These are phyloP conservation scores for Drosophila seguyi DNA, from an alignment of 1,140 invertebrate species.

Conservation along the genomic window DNA sequence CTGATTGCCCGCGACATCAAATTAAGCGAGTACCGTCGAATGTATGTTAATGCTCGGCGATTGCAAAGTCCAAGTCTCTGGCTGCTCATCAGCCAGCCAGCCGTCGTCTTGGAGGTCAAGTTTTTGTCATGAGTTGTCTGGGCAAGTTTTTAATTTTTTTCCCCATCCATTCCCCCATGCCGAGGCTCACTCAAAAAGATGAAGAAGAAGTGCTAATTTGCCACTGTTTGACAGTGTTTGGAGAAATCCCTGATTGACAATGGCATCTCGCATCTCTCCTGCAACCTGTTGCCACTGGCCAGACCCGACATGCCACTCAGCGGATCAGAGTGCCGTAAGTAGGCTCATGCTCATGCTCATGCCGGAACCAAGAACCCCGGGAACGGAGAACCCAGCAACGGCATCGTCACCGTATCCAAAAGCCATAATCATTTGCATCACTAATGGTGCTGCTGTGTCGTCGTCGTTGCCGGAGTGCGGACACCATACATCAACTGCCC, in stretches of 20 bases:
- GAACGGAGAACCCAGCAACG: constrained; percentile 4
- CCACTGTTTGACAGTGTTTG: background rate
- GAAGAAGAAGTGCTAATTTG: constrained; percentile 18
- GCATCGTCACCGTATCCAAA: constrained; percentile 54
- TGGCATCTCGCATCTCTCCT: background rate
- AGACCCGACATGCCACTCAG: constrained; percentile 3
- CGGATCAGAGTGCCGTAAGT: constrained; percentile 22
- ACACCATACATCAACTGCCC: constrained; percentile 71
- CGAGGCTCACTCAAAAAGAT: background rate
- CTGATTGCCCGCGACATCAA: constrained; percentile 36
- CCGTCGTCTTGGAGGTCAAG: constrained; percentile 44
- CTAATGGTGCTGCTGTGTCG: constrained; percentile 62
- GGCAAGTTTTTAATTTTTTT: constrained; percentile 34
- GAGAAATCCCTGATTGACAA: constrained; percentile 3
- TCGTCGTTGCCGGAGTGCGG: constrained; percentile 19
- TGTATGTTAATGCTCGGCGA: constrained; percentile 67
- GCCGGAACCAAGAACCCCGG: constrained; percentile 1
- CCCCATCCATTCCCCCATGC: background rate
- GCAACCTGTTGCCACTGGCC: constrained; percentile 23
- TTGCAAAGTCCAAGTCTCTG: constrained; percentile 33
- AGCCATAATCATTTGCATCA: constrained; percentile 81
- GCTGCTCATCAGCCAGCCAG: constrained; percentile 8
- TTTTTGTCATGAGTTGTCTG: constrained; percentile 42
- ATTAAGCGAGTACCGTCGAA: constrained; percentile 41
- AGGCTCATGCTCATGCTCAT: background rate